phyloP scores from a whole-genome alignment of 2,797 vertebrate species.

The Falco berigora region DNA sequence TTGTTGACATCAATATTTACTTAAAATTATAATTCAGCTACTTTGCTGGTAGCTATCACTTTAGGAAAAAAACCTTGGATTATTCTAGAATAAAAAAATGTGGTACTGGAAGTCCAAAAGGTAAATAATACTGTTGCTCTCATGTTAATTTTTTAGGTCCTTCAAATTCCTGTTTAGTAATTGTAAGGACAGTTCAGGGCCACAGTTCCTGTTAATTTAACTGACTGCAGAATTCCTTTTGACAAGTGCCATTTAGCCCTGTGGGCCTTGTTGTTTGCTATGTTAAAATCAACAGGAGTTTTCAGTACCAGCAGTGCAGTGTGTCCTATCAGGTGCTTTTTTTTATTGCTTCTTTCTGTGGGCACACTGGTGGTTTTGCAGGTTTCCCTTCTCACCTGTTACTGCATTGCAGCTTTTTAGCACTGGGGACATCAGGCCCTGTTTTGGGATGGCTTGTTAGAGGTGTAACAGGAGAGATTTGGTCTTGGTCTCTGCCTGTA shows the following conservation, averaged over 20 bases:
- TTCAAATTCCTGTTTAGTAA: neutral
- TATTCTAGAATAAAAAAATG: neutral
- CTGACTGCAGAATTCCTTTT: neutral
- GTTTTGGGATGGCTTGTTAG: neutral
- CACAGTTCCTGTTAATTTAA: neutral
- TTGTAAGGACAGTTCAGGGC: neutral
- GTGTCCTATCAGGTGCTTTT: neutral
- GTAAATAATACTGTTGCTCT: neutral
- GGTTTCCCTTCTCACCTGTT: neutral
- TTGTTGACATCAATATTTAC: slow-evolving; percentile 20
- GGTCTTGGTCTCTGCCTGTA: neutral
- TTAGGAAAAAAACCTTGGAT: neutral
- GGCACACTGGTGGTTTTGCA: neutral
- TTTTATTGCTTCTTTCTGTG: neutral
- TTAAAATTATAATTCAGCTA: neutral
- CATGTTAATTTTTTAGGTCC: neutral
- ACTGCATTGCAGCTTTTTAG: neutral
- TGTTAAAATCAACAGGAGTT: neutral
- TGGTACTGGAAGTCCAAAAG: neutral
- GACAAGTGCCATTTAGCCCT: neutral
- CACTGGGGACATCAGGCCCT: fast-evolving
- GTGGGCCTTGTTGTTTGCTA: neutral
- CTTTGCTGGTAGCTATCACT: neutral
- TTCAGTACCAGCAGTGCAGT: neutral
- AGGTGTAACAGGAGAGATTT: neutral